Base-by-base conservation (phyloP, 1,140 invertebrate genomes). In the Leptinotarsa undecemlineata region DNA sequence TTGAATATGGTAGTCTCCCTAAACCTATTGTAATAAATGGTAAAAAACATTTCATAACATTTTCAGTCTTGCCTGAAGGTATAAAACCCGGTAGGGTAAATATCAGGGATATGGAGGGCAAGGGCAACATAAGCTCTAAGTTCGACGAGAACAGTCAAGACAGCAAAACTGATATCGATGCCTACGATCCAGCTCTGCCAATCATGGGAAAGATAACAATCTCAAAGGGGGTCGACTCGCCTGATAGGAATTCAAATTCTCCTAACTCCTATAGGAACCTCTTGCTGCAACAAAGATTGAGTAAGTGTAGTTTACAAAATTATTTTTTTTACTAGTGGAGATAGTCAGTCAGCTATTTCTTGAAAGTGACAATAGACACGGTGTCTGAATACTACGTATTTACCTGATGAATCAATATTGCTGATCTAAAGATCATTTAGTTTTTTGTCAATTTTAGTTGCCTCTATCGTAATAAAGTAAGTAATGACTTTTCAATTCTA, bases 1-100 rank as follows among this genome's bases (percentile, higher is more conserved):
- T 94, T 2, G 92, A 96, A 76, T 98, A 97, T 87, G 97, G 96
- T 66, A 97, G 96, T 13, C 87, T 97, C 60, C 96, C 96, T 0
- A 95, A 96, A 81, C 92, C 95, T 1, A 92, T 97, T 70, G 89
- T 92, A 68, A 88, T 98, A 33, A 90, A 91, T 23, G 92, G 91
- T 20, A 91, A 91, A 74, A 93, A 93, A 77, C 94, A 96, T 85
- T 96, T 93, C 79, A 90, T 99, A 21, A 87, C 95, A 48, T 91
- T 97, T 76, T 89, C 93, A 0, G 92, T 93, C 1, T 85, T 97
- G 68, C 94, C 96, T 0, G 90, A 91, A 68, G 91, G 92, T 26
- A 87, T 93, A 3, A 88, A 87, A 63, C 90, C 92, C 1, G 93
- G 94, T 0, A 87, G 89, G 72, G 87, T 93, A 1, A 87, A 87